phyloP scores from a whole-genome alignment of 2,797 vertebrate genomes.

The Columba guinea region DNA sequence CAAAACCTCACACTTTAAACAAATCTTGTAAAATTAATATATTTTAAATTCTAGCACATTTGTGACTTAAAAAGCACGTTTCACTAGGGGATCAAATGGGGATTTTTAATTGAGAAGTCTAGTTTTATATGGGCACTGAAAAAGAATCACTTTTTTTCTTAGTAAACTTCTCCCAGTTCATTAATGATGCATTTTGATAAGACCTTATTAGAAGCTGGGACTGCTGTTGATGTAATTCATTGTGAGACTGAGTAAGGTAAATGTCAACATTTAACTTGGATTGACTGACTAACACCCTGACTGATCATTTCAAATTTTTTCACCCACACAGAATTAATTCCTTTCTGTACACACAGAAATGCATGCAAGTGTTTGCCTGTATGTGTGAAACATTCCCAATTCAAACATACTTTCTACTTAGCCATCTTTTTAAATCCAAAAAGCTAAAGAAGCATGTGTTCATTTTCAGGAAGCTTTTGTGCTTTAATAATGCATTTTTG shows the following conservation, averaged over 20 bases:
- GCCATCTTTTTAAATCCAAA: not conserved
- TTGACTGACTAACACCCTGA: not conserved
- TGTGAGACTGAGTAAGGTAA: not conserved
- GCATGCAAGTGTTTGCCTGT: rapidly evolving
- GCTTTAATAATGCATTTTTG: not conserved
- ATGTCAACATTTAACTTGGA: not conserved
- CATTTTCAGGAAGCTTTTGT: not conserved
- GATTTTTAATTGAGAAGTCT: not conserved
- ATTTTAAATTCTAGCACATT: not conserved
- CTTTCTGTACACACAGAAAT: not conserved
- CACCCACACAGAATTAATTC: not conserved
- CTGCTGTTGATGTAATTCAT: not conserved
- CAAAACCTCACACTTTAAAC: not conserved
- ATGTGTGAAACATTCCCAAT: not conserved
- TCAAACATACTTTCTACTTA: not conserved
- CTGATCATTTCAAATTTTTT: not conserved
- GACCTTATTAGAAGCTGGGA: not conserved
- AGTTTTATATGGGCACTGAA: not conserved
- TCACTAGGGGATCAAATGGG: rapidly evolving
- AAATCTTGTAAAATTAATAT: not conserved
- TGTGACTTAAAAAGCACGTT: not conserved
- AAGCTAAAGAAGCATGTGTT: not conserved
- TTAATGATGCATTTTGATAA: not conserved
- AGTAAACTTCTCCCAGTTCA: not conserved
- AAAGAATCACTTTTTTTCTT: not conserved